phyloP scores from a whole-genome alignment of 2,888 invertebrate species.

The Micropterix aruncella region DNA sequence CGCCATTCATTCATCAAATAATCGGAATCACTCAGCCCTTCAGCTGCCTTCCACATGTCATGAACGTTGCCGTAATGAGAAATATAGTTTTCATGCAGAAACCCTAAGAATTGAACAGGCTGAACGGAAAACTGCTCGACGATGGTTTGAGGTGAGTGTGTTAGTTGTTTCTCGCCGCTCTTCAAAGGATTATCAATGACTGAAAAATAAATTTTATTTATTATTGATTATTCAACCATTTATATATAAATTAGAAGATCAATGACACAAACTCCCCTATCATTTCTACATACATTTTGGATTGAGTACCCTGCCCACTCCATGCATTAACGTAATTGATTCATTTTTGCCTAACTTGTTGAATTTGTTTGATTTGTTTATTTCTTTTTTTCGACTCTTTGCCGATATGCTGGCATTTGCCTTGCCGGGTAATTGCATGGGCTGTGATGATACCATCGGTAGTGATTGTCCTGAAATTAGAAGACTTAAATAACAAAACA shows the following conservation, averaged over 20 bases:
- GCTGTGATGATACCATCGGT: slow-evolving; percentile 12
- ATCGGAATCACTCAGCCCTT: slow-evolving; percentile 58
- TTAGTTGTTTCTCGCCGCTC: slow-evolving; percentile 27
- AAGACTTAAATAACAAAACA: too few species aligned
- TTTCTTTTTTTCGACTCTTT: slow-evolving; percentile 31
- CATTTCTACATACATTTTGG: slow-evolving; percentile 47
- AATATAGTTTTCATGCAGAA: slow-evolving; percentile 62
- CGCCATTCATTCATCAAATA: slow-evolving; percentile 51
- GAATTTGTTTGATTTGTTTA: slow-evolving; percentile 26
- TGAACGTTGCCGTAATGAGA: slow-evolving; percentile 54
- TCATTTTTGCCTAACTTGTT: slow-evolving; percentile 49
- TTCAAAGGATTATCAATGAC: slow-evolving; percentile 18
- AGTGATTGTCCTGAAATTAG: slow-evolving; percentile 5
- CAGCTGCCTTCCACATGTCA: slow-evolving; percentile 42
- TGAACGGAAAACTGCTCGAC: slow-evolving; percentile 53
- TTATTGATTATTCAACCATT: neutral
- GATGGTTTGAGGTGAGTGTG: slow-evolving; percentile 49
- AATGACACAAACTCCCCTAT: too few species aligned
- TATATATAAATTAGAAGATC: too few species aligned
- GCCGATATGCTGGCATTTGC: slow-evolving; percentile 15
- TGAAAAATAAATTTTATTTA: slow-evolving; percentile 14
- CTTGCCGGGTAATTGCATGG: slow-evolving; percentile 1
- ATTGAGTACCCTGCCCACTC: slow-evolving; percentile 61
- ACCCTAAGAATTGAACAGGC: slow-evolving; percentile 49
- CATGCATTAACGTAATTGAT: slow-evolving; percentile 58